Conservation (phyloP, 2,888 invertebrate species). For the Mimas tiliae region DNA sequence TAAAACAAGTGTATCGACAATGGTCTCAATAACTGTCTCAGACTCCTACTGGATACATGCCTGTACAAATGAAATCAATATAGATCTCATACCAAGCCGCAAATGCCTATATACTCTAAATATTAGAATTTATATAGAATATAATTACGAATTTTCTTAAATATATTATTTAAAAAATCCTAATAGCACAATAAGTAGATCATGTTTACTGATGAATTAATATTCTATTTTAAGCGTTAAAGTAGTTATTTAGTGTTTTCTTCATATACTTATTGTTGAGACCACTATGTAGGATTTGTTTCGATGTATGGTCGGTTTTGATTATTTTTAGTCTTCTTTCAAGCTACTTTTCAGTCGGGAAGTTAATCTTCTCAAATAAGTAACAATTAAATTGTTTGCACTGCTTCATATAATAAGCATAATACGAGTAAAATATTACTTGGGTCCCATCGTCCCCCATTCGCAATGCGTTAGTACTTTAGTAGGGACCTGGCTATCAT, state of each 20-base stretch:
- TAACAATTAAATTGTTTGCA: background rate
- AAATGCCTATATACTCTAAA: background rate
- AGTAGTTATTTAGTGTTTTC: background rate
- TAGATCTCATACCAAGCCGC: too few relatives aligned
- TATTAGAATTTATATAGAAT: slow-evolving; percentile 17
- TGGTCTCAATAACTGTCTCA: too few relatives aligned
- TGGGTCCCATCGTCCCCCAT: too few relatives aligned
- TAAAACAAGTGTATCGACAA: too few relatives aligned
- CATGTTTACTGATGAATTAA: too few relatives aligned
- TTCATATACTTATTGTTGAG: background rate
- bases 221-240: background rate
- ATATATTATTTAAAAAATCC: background rate
- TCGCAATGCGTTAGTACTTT: too few relatives aligned
- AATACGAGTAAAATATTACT: too few relatives aligned
- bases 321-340: background rate
- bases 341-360: too few relatives aligned
- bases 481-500: too few relatives aligned
- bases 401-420: too few relatives aligned
- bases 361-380: background rate
- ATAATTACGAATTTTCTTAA: slow-evolving; percentile 14
- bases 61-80: too few relatives aligned
- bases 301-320: background rate
- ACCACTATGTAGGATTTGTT: background rate
- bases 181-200: slow-evolving; percentile 2
- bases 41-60: too few relatives aligned